Conservation (phyloP, 2,797 vertebrate species). For the Xenops minutus region DNA sequence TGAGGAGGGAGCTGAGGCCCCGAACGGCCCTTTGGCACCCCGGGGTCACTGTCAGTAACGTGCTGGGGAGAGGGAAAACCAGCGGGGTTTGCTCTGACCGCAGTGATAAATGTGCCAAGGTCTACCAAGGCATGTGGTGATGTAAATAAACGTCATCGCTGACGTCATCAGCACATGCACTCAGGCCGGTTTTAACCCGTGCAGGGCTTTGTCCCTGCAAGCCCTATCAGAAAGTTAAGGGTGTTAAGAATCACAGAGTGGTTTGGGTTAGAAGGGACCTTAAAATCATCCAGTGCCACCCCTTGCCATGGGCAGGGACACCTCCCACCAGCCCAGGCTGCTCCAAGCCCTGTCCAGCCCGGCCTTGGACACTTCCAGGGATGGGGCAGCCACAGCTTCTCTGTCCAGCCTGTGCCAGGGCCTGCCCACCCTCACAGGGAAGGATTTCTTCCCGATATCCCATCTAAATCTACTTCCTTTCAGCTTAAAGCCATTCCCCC, state of each 20-base stretch:
- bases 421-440: not conserved
- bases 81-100: rapidly evolving
- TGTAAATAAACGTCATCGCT: rapidly evolving
- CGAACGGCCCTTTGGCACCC: too few relatives aligned
- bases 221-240: not conserved
- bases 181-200: rapidly evolving
- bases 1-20: rapidly evolving
- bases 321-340: not conserved
- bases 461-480: not conserved
- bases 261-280: not conserved
- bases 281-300: rapidly evolving
- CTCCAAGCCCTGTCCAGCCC: rapidly evolving
- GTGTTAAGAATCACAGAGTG: not conserved
- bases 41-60: rapidly evolving
- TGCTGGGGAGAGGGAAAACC: too few relatives aligned
- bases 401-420: not conserved
- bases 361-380: not conserved
- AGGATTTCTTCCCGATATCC: not conserved
- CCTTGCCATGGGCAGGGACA: not conserved
- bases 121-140: rapidly evolving
- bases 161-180: rapidly evolving
- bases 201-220: rapidly evolving
- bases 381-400: not conserved
- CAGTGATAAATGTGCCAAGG: rapidly evolving
- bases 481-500: not conserved